Evolutionary conservation across 2,888 invertebrate species (phyloP), one percentile per base, ranked within the genome.

Genomic region (Salpingus planirostris): DNA sequence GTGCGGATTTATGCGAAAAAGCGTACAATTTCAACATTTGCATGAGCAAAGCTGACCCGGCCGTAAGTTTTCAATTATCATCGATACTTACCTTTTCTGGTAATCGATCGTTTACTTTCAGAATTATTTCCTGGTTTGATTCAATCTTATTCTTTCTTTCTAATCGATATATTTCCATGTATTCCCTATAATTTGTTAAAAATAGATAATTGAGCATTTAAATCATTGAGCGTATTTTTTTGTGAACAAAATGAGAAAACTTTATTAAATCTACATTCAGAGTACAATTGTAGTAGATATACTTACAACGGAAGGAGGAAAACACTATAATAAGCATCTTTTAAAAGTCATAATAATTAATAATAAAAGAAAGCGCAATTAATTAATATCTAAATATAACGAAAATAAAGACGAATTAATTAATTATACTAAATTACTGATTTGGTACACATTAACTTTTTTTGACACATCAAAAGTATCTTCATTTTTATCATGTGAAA

Each of bases 11-110:
- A 18, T 58, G 57, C 33, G 55, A 57, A 35, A 53, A 54, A 38
- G 47, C 57, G 5, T 59, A 58, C 31, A 53, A 59, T 37, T 55
- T 60, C 29, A 54, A 57, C 30, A 27, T 36, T 4, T 59, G 58
- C 33, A 25, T 57, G 32, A 40, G 48, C 29, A 27, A 43, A 10
- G 56, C 54, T 12, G 57, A 58, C 40, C 47, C 49, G 18, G 50
- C 40, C 44, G 58, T 58, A 49, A 45, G 10, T 13, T 21, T 12
- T 6, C 7, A 13, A 6, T 26, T 10, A 12, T n/a, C n/a, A n/a
- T n/a, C n/a, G n/a, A n/a, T n/a, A n/a, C n/a, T n/a, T n/a, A n/a
- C n/a, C n/a, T n/a, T n/a, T n/a, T 26, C 3, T n/a, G 4, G 2
- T 30, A 11, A 33, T 14, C 27, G 29, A 14, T 18, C 4, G 12